Evolutionary conservation across 2,113 vertebrate species (phyloP), one percentile per base, ranked within the genome.

Genomic region (Talpa occidentalis): DNA sequence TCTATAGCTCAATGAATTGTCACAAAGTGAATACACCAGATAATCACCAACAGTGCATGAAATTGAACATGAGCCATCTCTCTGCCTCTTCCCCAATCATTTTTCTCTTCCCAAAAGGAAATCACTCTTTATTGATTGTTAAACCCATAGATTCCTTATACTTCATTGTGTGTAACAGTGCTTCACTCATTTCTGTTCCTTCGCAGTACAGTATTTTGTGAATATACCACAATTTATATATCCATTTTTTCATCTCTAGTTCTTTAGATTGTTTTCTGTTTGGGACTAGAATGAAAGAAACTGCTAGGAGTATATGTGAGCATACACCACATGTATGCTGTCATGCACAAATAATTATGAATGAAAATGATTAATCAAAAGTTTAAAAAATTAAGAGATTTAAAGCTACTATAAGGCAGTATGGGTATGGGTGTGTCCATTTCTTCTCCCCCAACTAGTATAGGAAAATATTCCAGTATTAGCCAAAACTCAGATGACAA

Each of bases 331-430:
- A 66, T 44, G 40, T 32, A 24, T 66, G 40, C 22, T 59, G 49
- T 87, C 12, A 44, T 78, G 32, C 64, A 28, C 81, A 89, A 85
- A 93, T 76, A 80, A 21, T 30, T 69, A 76, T n/a, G 62, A 94
- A 85, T 93, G n/a, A 94, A 80, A 76, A 52, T 66, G 4, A 10
- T 80, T 32, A 17, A 28, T 56, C 66, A 81, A 37, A 84, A 90
- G 37, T 88, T 91, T 60, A 85, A 44, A 70, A 54, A 54, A 21
- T 19, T 54, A 21, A 54, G 19, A 54, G 52, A 49, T 56, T 66
- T 56, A 88, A 70, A 79, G 67, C 78, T 85, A 47, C 2, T 21
- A 11, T 19, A 82, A 88, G 56, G 28, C 28, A 86, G 22, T 86
- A 83, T 79, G 64, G 52, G 6, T 54, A 47, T 74, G 32, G 3